Conservation (phyloP, 1,140 invertebrate species). For the Colletes latitarsis region DNA sequence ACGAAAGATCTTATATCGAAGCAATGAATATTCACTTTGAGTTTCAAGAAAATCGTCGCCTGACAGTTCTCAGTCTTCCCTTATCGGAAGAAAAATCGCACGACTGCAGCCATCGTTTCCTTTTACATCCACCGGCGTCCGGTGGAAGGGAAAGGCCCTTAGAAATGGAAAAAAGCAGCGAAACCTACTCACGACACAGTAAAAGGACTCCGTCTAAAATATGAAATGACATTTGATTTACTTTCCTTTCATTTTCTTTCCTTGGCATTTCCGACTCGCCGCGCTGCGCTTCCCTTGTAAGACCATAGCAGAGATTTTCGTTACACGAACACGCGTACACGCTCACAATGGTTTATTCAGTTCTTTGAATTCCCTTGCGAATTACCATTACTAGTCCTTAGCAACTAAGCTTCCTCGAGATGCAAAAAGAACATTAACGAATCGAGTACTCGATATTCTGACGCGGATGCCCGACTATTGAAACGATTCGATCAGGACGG, state of each 20-base stretch:
- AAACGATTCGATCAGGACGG: not conserved
- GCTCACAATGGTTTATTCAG: not conserved
- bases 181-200: not conserved
- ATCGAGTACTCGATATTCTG: not conserved
- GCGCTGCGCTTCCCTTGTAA: not conserved
- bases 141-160: not conserved
- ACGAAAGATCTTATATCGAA: too few species aligned
- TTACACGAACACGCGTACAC: too few species aligned
- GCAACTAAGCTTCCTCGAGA: too few species aligned
- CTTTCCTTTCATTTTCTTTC: too few species aligned
- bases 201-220: not conserved
- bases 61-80: too few species aligned
- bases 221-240: not conserved
- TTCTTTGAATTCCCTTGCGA: too few species aligned
- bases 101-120: not conserved
- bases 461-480: not conserved
- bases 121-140: not conserved
- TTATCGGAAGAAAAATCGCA: not conserved
- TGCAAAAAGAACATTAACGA: not conserved
- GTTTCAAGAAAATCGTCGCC: too few species aligned
- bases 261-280: not conserved
- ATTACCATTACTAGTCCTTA: not conserved
- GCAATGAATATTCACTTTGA: too few species aligned
- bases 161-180: not conserved
- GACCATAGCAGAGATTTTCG: not conserved